Evolutionary conservation across 1,140 invertebrate species (phyloP), one percentile per base, ranked within the genome.

Genomic region (Mercenaria mercenaria): DNA sequence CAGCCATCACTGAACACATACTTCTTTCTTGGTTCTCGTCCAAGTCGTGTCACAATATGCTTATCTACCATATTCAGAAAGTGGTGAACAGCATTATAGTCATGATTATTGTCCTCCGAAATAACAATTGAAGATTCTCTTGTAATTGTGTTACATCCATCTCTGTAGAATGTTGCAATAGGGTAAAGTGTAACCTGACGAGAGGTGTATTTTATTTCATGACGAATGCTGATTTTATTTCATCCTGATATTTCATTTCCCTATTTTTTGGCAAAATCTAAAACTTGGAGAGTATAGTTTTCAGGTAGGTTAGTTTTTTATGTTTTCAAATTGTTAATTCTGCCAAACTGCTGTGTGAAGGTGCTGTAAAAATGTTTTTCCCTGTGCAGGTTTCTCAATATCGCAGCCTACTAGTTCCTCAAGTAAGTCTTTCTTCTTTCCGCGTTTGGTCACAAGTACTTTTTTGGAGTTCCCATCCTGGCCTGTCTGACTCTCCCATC

Each of bases 191-290:
- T 91, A 34, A 92, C 80, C 52, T 91, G 90, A 13, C 59, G 0
- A 8, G 79, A 52, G 3, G 41, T 34, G 26, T 76, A 91, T n/a
- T n/a, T n/a, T n/a, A n/a, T n/a, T n/a, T n/a, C n/a, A n/a, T n/a
- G n/a, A n/a, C n/a, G 43, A 87, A 82, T 11, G 84, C 83, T 23
- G 18, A 0, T 37, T 92, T 91, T 8, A 92, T 87, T 29, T 92
- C 90, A 41, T 91, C 84, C 29, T 87, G 79, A 64, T n/a, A n/a
- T 11, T 34, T 76, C 0, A 91, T 37, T 37, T 76, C 69, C 13
- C 90, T 67, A 61, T n/a, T 92, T 92, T 69, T 92, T 91, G 0
- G 90, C 90, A 87, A 92, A 92, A 47, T 92, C 90, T 83, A 90
- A 74, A 6, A 92, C 59, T 72, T 85, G 85, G 10, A 85, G n/a